Evolutionary conservation across 2,113 vertebrate genomes (phyloP).

Genomic region (Ursus arctos): DNA sequence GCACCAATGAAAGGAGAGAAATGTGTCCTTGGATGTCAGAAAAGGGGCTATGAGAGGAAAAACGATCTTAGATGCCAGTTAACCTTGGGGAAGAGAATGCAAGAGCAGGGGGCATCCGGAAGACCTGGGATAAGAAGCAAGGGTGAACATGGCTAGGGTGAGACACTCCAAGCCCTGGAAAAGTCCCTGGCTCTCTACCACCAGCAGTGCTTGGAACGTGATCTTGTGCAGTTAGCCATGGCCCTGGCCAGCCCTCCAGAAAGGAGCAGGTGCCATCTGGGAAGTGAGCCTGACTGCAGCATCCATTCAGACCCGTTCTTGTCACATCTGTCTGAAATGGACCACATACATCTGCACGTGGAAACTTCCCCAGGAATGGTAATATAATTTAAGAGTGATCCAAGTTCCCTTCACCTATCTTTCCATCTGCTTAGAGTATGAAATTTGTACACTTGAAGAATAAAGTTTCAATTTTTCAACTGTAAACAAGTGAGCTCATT

Average conservation of each 20-base stretch:
- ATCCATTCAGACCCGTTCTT: not conserved
- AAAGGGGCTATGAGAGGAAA: not conserved
- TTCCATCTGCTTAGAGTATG: not conserved
- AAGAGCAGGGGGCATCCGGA: not conserved
- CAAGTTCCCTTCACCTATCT: not conserved
- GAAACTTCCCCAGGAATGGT: not conserved
- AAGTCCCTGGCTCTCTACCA: not conserved
- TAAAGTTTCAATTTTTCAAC: not conserved
- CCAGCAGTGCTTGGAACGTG: not conserved
- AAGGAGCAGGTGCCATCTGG: not conserved
- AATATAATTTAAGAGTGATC: not conserved
- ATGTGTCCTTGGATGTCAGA: not conserved
- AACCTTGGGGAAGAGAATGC: not conserved
- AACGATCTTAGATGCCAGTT: not conserved
- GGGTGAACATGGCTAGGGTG: rapidly evolving
- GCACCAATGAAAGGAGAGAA: not conserved
- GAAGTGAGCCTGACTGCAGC: not conserved
- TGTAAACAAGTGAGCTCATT: not conserved
- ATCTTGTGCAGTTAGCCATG: not conserved
- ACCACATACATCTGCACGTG: not conserved
- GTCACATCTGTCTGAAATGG: not conserved
- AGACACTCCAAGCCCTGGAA: not conserved
- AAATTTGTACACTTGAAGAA: not conserved
- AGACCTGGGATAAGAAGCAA: not conserved
- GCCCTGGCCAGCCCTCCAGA: not conserved